Evolutionary conservation across 2,113 vertebrate species (phyloP).

Genomic region (Delphinapterus leucas): DNA sequence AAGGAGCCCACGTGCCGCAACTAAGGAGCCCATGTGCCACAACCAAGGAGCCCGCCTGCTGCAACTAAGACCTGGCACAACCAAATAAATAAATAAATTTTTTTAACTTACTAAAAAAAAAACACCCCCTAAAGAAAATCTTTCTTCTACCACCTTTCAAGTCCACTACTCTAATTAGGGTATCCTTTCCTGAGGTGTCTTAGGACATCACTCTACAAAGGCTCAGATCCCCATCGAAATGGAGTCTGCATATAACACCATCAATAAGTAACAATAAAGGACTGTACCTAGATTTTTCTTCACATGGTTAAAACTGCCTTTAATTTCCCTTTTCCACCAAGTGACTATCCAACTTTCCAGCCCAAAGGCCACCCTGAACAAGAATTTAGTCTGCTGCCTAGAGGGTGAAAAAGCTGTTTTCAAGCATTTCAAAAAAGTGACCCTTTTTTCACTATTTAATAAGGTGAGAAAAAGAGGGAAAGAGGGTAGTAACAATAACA

Average conservation of each 20-base stretch:
- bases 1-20: too few relatives aligned
- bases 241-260: background rate
- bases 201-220: background rate
- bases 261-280: background rate
- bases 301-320: background rate
- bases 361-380: background rate
- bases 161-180: background rate
- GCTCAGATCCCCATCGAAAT: background rate
- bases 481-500: background rate
- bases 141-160: background rate
- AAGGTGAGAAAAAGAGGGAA: background rate
- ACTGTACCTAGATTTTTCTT: background rate
- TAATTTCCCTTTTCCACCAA: background rate
- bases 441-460: background rate
- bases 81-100: too few relatives aligned
- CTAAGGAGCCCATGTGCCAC: too few relatives aligned
- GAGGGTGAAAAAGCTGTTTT: conserved; percentile 30
- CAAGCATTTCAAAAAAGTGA: background rate
- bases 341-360: background rate
- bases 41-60: too few relatives aligned
- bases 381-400: background rate
- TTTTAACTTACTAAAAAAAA: too few relatives aligned
- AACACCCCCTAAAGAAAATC: background rate
- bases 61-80: too few relatives aligned
- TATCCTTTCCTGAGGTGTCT: background rate